Evolutionary conservation across 1,140 invertebrate species (phyloP).

Genomic region (Brachionus sp.): DNA sequence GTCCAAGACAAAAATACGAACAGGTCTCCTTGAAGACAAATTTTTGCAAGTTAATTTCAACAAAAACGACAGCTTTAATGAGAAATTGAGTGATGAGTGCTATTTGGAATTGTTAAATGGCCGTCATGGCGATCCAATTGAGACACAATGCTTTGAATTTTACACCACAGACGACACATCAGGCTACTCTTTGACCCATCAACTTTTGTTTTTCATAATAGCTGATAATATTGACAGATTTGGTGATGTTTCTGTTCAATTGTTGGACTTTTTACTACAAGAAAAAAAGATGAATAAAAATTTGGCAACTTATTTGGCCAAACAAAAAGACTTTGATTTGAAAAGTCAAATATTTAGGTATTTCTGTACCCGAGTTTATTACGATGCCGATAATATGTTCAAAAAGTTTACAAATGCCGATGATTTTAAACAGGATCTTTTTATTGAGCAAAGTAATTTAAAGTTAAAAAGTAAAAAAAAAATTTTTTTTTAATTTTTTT

Average conservation of each 20-base stretch:
- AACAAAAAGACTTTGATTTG: neutral
- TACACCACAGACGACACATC: neutral
- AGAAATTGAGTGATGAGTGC: constrained; percentile 17
- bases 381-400: neutral
- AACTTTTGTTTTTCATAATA: constrained; percentile 35
- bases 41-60: neutral
- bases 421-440: constrained; percentile 30
- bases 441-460: constrained; percentile 40
- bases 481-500: neutral
- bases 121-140: neutral
- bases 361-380: constrained; percentile 4
- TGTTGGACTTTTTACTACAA: neutral
- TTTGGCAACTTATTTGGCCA: neutral
- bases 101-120: neutral
- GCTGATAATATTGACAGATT: neutral
- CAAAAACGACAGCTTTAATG: constrained; percentile 6
- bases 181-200: constrained; percentile 42
- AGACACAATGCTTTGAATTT: neutral
- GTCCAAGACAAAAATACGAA: neutral
- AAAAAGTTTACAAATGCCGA: neutral
- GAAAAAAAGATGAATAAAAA: neutral
- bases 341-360: neutral
- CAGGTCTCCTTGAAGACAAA: neutral
- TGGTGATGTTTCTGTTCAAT: neutral
- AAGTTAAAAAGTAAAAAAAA: neutral